A percentile compares a stretch with the other conserved stretches of the same genome.
Evolutionary conservation across 2,797 vertebrate species (phyloP).

Genomic region (Chelidonichthys spinosus): DNA sequence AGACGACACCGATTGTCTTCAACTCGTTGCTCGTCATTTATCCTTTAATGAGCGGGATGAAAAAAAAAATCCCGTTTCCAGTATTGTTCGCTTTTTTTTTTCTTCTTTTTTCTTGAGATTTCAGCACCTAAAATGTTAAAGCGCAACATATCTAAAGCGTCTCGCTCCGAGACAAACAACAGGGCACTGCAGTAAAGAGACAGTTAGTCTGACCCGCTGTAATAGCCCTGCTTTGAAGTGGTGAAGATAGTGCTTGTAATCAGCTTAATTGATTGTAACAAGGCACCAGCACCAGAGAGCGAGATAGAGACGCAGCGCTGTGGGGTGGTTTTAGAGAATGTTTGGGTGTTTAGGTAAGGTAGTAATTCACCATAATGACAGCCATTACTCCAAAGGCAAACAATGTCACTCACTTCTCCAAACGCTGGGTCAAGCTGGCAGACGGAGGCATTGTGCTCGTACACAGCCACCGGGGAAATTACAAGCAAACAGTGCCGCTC

Average conservation of each 20-base stretch:
- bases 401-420: constrained; percentile 75
- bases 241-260: constrained; percentile 83
- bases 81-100: background rate
- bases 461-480: constrained; percentile 61
- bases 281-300: constrained; percentile 71
- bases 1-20: constrained; percentile 57
- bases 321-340: constrained; percentile 67
- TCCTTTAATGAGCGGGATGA: constrained; percentile 44
- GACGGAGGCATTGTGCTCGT: constrained; percentile 49
- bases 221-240: constrained; percentile 79
- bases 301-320: constrained; percentile 61
- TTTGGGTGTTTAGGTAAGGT: constrained; percentile 75
- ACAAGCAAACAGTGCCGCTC: constrained; percentile 61
- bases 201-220: constrained; percentile 77
- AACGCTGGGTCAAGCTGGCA: constrained; percentile 63
- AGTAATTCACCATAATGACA: constrained; percentile 83
- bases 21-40: constrained; percentile 53
- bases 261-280: constrained; percentile 84
- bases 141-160: constrained; percentile 18
- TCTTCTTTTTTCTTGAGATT: constrained; percentile 30
- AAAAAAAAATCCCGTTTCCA: background rate
- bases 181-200: constrained; percentile 70
- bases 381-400: constrained; percentile 82
- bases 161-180: constrained; percentile 54
- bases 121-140: constrained; percentile 36